Conservation (phyloP, 2,888 invertebrate genomes). For the Eupithecia dodoneata region DNA sequence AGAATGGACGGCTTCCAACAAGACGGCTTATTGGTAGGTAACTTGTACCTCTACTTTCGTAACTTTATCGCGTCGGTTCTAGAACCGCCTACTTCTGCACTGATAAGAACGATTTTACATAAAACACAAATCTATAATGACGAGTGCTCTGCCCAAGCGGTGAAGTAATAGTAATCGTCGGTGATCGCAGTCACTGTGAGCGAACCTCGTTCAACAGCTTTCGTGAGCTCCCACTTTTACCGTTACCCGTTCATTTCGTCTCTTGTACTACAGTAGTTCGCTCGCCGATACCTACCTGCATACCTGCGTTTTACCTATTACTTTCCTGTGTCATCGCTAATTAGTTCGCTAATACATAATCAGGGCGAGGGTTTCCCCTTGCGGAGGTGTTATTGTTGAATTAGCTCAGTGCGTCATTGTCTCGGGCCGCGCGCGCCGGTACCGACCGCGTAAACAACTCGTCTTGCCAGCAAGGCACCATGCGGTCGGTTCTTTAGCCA, state of each 20-base stretch:
- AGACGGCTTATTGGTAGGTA: constrained; percentile 74
- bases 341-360: constrained; percentile 56
- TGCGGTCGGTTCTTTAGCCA: constrained; percentile 74
- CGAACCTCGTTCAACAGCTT: constrained; percentile 76
- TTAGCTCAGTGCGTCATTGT: constrained; percentile 50
- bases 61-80: constrained; percentile 43
- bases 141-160: constrained; percentile 63
- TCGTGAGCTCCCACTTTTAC: constrained; percentile 81
- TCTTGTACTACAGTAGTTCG: constrained; percentile 70
- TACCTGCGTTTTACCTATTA: constrained; percentile 43
- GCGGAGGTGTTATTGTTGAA: constrained; percentile 53
- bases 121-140: constrained; percentile 22
- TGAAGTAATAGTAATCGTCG: constrained; percentile 69
- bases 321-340: constrained; percentile 54
- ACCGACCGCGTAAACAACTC: constrained; percentile 68
- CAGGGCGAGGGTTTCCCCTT: constrained; percentile 61
- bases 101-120: background rate
- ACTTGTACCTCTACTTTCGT: constrained; percentile 23
- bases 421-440: constrained; percentile 50
- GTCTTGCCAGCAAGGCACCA: constrained; percentile 81
- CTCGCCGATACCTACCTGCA: constrained; percentile 59
- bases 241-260: constrained; percentile 82
- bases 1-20: constrained; percentile 75
- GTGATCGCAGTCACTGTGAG: constrained; percentile 64
- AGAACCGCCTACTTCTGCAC: background rate